Evolutionary conservation across 2,797 vertebrate species (phyloP).

Genomic region (Tachyglossus aculeatus): DNA sequence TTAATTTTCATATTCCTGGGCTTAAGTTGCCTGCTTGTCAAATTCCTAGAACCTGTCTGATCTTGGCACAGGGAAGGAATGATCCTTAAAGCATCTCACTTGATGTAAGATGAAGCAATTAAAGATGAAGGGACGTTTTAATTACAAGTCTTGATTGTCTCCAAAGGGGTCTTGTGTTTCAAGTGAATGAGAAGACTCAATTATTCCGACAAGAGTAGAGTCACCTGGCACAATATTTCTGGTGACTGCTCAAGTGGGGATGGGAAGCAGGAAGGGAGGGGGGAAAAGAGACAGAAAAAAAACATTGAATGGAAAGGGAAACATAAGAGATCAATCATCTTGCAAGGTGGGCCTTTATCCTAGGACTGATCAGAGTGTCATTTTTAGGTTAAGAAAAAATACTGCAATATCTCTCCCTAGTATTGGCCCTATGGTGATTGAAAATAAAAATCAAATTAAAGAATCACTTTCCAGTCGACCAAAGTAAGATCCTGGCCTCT

Average conservation of each 20-base stretch:
- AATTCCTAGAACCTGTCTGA: not conserved
- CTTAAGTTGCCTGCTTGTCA: not conserved
- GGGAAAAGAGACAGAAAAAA: not conserved
- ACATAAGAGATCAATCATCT: too few species aligned
- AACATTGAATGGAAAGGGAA: not conserved
- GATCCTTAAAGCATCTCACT: not conserved
- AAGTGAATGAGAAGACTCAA: slow-evolving; percentile 34
- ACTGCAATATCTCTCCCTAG: slow-evolving; percentile 8
- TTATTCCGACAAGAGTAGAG: slow-evolving; percentile 15
- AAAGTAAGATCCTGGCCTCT: not conserved
- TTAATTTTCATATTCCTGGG: not conserved
- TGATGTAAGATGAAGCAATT: slow-evolving; percentile 52
- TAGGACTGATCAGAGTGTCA: not conserved
- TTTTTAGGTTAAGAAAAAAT: not conserved
- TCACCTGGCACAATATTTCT: slow-evolving; percentile 10
- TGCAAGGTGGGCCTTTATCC: not conserved
- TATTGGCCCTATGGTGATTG: slow-evolving; percentile 5
- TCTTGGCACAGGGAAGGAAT: not conserved
- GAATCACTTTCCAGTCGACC: too few species aligned
- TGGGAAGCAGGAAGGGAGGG: not conserved
- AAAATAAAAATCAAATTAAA: too few species aligned
- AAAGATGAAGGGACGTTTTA: slow-evolving; percentile 47
- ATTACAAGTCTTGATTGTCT: slow-evolving; percentile 36
- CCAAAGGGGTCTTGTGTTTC: slow-evolving; percentile 19
- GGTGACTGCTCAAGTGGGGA: too few species aligned